Percentiles rank a stretch among this genome's conserved stretches.
Evolutionary conservation across 1,140 invertebrate species (phyloP).

Genomic region (Medauroidea extradentata): DNA sequence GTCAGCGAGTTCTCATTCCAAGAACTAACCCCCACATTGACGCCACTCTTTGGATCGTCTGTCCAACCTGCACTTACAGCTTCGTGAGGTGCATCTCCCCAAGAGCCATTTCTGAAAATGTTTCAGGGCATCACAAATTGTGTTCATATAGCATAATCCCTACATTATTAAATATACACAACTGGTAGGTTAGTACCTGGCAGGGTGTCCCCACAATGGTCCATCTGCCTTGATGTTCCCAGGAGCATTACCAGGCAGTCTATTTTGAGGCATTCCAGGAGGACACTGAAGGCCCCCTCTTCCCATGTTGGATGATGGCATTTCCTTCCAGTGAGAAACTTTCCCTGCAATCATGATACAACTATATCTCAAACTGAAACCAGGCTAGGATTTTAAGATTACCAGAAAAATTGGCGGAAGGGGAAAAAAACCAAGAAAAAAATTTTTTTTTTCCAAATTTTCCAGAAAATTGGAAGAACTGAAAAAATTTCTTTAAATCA

Average conservation of each 20-base stretch:
- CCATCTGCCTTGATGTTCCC: slow-evolving; percentile 27
- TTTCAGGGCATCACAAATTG: no score
- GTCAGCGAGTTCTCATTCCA: slow-evolving; percentile 51
- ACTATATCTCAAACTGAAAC: no score
- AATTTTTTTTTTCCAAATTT: no score
- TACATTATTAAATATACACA: no score
- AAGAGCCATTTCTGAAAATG: slow-evolving; percentile 56
- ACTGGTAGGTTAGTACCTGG: slow-evolving; percentile 1
- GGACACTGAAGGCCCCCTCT: slow-evolving; percentile 44
- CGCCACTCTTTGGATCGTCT: slow-evolving; percentile 45
- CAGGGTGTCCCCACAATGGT: slow-evolving; percentile 19
- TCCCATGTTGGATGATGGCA: slow-evolving; percentile 51
- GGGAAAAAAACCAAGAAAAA: no score
- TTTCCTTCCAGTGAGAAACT: slow-evolving; percentile 70
- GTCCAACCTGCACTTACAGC: slow-evolving; percentile 49
- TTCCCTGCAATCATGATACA: slow-evolving; percentile 32
- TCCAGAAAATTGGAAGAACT: no score
- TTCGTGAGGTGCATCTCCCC: slow-evolving; percentile 54
- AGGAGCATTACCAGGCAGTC: slow-evolving; percentile 31
- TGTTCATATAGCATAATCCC: no score
- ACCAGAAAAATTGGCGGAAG: no score
- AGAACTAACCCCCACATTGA: slow-evolving; percentile 38
- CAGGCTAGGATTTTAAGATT: no score
- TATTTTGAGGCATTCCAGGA: slow-evolving; percentile 41
- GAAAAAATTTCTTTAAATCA: no score